Percentiles rank a stretch among this genome's conserved stretches.
Evolutionary conservation across 1,140 invertebrate genomes (phyloP).

Genomic region (Xylocopa sonorina): DNA sequence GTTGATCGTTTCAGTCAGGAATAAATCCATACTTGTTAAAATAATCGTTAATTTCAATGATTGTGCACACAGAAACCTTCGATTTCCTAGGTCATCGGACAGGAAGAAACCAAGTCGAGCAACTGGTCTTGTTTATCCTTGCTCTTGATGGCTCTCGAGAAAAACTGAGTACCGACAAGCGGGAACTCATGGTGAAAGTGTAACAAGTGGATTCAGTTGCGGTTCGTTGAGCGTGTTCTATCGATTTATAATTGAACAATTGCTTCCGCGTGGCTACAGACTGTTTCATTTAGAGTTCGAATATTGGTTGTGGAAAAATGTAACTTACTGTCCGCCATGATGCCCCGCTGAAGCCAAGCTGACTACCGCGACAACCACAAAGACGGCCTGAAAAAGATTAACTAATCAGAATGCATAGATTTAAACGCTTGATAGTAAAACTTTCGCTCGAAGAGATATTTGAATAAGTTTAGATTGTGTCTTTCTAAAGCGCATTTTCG

Average conservation of each 20-base stretch:
- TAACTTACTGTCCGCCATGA: slow-evolving; percentile 65
- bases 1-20: too few relatives aligned
- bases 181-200: slow-evolving; percentile 2
- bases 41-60: not conserved
- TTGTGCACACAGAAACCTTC: not conserved
- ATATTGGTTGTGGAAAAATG: not conserved
- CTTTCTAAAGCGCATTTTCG: rapidly evolving
- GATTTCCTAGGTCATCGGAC: not conserved
- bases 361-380: slow-evolving; percentile 46
- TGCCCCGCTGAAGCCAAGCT: slow-evolving; percentile 40
- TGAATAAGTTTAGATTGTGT: not conserved
- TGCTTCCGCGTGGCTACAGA: slow-evolving; percentile 4
- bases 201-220: not conserved
- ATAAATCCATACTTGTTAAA: too few relatives aligned
- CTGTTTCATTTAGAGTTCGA: not conserved
- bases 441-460: not conserved
- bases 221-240: slow-evolving; percentile 1
- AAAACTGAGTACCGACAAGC: slow-evolving; percentile 7
- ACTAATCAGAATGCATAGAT: too few relatives aligned
- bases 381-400: slow-evolving; percentile 48
- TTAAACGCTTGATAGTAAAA: not conserved
- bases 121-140: slow-evolving; percentile 16
- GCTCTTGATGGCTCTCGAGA: not conserved
- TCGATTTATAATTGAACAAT: not conserved
- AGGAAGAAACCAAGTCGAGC: slow-evolving; percentile 30